These are phyloP conservation scores for Hypotaenidia okinawae DNA, from an alignment of 2,797 vertebrate species.

Conservation along the genomic window DNA sequence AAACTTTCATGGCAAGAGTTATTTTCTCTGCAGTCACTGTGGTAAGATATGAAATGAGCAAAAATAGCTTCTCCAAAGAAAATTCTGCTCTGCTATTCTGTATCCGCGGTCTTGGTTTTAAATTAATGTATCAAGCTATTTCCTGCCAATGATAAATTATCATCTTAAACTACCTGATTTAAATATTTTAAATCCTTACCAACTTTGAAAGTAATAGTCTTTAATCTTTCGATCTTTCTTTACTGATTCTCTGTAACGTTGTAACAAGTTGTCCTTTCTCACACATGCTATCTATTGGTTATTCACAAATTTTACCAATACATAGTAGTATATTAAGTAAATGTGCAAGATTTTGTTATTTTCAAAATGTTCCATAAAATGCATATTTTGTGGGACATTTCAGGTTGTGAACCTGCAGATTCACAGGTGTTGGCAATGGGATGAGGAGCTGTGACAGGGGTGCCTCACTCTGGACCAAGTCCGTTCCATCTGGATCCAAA, in stretches of 20 bases:
- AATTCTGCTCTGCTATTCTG: not conserved
- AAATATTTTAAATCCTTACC: not conserved
- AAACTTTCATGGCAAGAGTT: not conserved
- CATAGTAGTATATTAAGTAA: not conserved
- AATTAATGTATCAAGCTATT: not conserved
- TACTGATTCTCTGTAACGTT: not conserved
- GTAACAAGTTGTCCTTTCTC: not conserved
- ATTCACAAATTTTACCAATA: not conserved
- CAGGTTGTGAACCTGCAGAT: not conserved
- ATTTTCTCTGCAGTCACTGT: not conserved
- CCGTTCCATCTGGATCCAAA: fast-evolving
- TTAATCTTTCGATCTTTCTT: not conserved
- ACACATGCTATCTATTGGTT: fast-evolving
- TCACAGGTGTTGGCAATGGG: not conserved
- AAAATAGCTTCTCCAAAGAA: not conserved
- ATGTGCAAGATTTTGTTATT: not conserved
- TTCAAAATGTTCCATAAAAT: not conserved
- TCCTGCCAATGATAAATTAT: not conserved
- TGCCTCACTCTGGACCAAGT: fast-evolving
- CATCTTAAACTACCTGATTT: not conserved
- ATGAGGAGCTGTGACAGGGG: fast-evolving
- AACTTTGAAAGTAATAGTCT: not conserved
- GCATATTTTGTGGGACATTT: too few species aligned
- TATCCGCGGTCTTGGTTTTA: not conserved
- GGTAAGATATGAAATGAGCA: not conserved